A percentile compares a stretch with the other conserved stretches of the same genome.
Evolutionary conservation across 2,888 invertebrate species (phyloP).

Genomic region (Chrysotoxum bicinctum): DNA sequence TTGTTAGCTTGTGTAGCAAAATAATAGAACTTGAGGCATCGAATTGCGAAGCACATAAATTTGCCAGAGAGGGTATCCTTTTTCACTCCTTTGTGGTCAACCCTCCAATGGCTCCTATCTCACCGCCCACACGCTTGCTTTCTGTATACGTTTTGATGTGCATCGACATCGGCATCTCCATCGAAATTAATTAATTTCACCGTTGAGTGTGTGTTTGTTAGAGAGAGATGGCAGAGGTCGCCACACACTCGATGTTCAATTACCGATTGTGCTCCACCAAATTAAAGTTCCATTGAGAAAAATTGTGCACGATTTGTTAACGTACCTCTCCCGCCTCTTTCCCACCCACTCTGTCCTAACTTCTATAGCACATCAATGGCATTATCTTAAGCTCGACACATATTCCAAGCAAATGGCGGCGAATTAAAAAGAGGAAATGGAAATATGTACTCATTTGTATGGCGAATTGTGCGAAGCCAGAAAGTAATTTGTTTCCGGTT

Average conservation of each 20-base stretch:
- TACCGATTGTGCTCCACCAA: constrained; percentile 48
- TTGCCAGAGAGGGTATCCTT: constrained; percentile 1
- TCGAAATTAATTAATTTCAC: constrained; percentile 26
- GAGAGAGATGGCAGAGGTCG: neutral
- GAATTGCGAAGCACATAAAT: constrained; percentile 11
- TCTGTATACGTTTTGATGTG: neutral
- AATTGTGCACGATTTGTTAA: constrained; percentile 54
- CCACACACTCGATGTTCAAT: constrained; percentile 44
- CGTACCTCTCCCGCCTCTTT: neutral
- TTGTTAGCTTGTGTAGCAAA: constrained; percentile 13
- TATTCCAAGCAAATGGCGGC: constrained; percentile 18
- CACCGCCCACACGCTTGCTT: neutral
- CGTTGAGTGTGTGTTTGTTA: neutral
- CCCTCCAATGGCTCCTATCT: neutral
- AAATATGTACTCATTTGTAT: constrained; percentile 54
- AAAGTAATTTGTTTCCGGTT: constrained; percentile 50
- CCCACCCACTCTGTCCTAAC: neutral
- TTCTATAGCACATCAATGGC: neutral
- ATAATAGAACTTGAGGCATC: constrained; percentile 18
- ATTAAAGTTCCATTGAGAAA: constrained; percentile 54
- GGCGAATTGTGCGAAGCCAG: constrained; percentile 17
- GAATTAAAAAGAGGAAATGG: constrained; percentile 31
- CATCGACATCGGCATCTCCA: neutral
- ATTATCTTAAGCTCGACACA: constrained; percentile 29
- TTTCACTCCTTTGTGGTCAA: constrained; percentile 20